A percentile compares a stretch with the other conserved stretches of the same genome.
Evolutionary conservation across 2,113 vertebrate species (phyloP).

Genomic region (human): DNA sequence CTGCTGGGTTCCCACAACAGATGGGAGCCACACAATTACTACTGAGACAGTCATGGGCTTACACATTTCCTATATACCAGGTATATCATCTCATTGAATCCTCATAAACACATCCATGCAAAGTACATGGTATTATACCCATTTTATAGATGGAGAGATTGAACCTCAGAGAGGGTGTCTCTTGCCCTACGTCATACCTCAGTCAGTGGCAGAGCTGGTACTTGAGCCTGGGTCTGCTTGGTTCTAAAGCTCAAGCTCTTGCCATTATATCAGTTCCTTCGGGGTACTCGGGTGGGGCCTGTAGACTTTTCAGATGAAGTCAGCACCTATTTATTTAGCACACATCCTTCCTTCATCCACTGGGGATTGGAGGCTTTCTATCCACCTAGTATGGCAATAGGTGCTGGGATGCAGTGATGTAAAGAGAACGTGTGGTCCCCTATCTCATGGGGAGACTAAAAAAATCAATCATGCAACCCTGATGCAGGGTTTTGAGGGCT

Average conservation of each 20-base stretch:
- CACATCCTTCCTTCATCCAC: not conserved
- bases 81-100: not conserved
- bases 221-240: not conserved
- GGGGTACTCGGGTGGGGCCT: not conserved
- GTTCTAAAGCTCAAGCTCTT: not conserved
- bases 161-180: not conserved
- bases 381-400: not conserved
- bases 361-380: not conserved
- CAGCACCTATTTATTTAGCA: not conserved
- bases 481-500: not conserved
- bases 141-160: not conserved
- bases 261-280: no score
- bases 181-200: rapidly evolving
- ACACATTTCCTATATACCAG: rapidly evolving
- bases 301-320: not conserved
- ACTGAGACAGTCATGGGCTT: not conserved
- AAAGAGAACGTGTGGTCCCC: rapidly evolving
- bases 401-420: not conserved
- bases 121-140: not conserved
- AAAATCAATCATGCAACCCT: rapidly evolving
- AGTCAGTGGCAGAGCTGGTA: not conserved
- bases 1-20: not conserved
- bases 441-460: not conserved
- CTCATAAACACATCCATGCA: not conserved
- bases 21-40: not conserved